Evolutionary conservation across 2,113 vertebrate genomes (phyloP), one percentile per base, ranked within the genome.

Genomic region (Neolamprologus longior): DNA sequence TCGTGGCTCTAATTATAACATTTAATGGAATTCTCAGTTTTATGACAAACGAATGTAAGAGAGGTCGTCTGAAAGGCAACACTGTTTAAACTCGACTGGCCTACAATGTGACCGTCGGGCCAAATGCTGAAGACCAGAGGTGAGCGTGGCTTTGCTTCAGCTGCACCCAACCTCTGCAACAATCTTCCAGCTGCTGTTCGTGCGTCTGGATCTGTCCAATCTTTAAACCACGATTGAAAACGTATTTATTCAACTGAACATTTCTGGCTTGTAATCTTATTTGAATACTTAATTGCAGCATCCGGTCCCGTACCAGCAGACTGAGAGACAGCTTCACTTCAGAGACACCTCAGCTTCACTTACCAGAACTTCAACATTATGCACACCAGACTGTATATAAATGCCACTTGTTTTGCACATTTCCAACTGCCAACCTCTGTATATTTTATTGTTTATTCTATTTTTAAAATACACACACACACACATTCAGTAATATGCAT

Each of bases 301-400:
- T 57, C 54, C 4, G 54, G 7, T 57, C 54, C 6, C 21, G 7
- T 0, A 26, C 54, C 54, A 57, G 21, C 54, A 57, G 54, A 57
- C 54, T 14, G 54, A 58, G 55, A 57, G 54, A 5, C 54, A 8
- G 55, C 14, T 58, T 28, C 4, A 58, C 55, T 28, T 57, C 12
- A 26, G 12, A 57, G 24, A 57, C 54, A 57, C 54, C 24, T 57
- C 54, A 26, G 12, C 54, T 57, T 57, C 54, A 26, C 54, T 54
- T 14, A 57, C 24, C 3, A 1, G 54, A 26, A 26, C 24, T 14
- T 58, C 13, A 58, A 58, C 55, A 58, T 58, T 58, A 57, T 57
- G 54, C 24, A 58, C 55, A 0, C 3, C 54, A 28, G 0, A 15
- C 55, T 58, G 26, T 28, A 3, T 58, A 58, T 15, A 58, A 58